A percentile compares a stretch with the other conserved stretches of the same genome.
Evolutionary conservation across 2,888 invertebrate genomes (phyloP).

Genomic region (Agapetus fuscipes): DNA sequence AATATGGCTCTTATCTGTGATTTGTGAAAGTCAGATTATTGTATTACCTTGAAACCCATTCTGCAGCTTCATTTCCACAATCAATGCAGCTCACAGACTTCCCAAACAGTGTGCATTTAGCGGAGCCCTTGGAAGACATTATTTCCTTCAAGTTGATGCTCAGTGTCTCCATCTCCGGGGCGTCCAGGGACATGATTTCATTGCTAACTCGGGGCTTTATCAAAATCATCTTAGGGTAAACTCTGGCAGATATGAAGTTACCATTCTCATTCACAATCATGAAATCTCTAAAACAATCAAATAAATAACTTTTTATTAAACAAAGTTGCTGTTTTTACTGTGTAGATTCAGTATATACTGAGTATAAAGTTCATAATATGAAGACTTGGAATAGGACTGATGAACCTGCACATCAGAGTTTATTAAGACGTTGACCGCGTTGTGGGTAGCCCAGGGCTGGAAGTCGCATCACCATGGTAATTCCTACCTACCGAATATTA

Average conservation of each 20-base stretch:
- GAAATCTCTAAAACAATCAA: slow-evolving; percentile 32
- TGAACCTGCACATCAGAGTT: no score
- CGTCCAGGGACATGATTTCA: slow-evolving; percentile 44
- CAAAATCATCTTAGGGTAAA: slow-evolving; percentile 44
- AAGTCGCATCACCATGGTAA: no score
- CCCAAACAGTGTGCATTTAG: slow-evolving; percentile 52
- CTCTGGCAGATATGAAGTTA: slow-evolving; percentile 49
- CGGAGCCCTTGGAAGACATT: slow-evolving; percentile 8
- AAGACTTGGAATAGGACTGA: no score
- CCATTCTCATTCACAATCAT: slow-evolving; percentile 48
- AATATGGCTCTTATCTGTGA: no score
- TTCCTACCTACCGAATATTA: no score
- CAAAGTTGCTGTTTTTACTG: no score
- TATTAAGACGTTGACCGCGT: no score
- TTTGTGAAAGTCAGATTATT: no score
- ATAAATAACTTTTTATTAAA: no score
- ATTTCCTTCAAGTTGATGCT: slow-evolving; percentile 45
- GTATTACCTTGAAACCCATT: slow-evolving; percentile 59
- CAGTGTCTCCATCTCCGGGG: slow-evolving; percentile 46
- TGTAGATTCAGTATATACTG: no score
- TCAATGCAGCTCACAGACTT: slow-evolving; percentile 51
- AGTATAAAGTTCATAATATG: no score
- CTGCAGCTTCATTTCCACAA: slow-evolving; percentile 61
- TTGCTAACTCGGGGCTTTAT: slow-evolving; percentile 41
- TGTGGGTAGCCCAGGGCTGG: no score